phyloP scores from a whole-genome alignment of 2,888 invertebrate genomes.

The Volucella zonaria region DNA sequence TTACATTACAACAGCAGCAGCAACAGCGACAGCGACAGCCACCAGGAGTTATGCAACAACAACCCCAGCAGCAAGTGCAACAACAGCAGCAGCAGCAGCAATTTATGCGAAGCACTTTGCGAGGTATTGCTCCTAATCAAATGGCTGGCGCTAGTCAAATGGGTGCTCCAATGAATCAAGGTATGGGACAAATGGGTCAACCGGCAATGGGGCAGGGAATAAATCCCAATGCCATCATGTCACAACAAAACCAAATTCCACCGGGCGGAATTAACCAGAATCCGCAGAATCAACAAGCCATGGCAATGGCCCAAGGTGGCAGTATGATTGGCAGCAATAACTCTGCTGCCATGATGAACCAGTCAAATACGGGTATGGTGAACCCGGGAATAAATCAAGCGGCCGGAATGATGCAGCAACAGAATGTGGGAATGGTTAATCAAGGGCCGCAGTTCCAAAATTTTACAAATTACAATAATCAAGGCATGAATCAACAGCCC shows the following conservation, averaged over 20 bases:
- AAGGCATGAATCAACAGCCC: constrained; percentile 83
- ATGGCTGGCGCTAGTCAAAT: constrained; percentile 82
- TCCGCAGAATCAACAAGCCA: constrained; percentile 78
- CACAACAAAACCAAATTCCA: constrained; percentile 74
- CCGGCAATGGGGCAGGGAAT: constrained; percentile 80
- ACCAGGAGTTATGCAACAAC: constrained; percentile 65
- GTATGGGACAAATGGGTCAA: constrained; percentile 80
- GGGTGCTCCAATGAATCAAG: constrained; percentile 84
- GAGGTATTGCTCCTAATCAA: constrained; percentile 82
- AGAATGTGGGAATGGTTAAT: constrained; percentile 81
- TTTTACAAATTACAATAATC: constrained; percentile 85
- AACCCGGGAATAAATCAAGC: constrained; percentile 75
- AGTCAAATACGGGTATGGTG: constrained; percentile 77
- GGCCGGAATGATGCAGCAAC: constrained; percentile 79
- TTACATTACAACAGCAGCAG: constrained; percentile 80
- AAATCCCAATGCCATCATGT: constrained; percentile 75
- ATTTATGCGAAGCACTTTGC: constrained; percentile 80
- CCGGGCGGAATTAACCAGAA: constrained; percentile 77
- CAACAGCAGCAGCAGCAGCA: constrained; percentile 78
- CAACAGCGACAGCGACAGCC: constrained; percentile 77
- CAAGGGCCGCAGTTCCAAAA: constrained; percentile 83
- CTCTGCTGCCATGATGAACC: constrained; percentile 75
- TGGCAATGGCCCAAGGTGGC: constrained; percentile 78
- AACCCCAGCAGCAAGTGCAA: constrained; percentile 78
- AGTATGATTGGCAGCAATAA: constrained; percentile 78